Conservation (phyloP, 2,113 vertebrate species). For the Struthio camelus region DNA sequence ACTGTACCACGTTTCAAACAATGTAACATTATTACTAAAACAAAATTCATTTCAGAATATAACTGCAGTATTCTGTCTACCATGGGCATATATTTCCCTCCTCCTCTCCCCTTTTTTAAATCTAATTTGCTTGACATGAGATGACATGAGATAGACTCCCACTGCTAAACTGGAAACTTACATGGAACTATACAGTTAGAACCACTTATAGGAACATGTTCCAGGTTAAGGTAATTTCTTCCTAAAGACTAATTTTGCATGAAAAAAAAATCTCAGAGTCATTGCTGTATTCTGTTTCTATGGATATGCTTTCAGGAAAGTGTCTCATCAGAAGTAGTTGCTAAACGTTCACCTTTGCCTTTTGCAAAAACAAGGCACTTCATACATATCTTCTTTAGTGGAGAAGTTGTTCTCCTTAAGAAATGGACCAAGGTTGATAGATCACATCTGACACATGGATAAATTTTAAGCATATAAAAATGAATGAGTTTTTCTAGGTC, state of each 20-base stretch:
- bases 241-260: background rate
- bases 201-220: constrained; percentile 65
- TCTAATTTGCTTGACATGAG: constrained; percentile 45
- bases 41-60: constrained; percentile 46
- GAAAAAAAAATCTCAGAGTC: background rate
- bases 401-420: background rate
- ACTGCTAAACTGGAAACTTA: constrained; percentile 47
- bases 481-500: background rate
- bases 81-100: background rate
- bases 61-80: constrained; percentile 43
- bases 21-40: constrained; percentile 37
- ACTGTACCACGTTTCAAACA: constrained; percentile 53
- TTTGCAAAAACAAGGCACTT: background rate
- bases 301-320: background rate
- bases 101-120: background rate
- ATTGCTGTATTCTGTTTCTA: background rate
- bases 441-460: background rate
- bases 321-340: background rate
- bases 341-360: background rate
- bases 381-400: background rate
- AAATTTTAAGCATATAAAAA: background rate
- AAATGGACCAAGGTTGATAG: background rate
- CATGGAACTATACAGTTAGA: constrained; percentile 32
- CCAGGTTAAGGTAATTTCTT: background rate
- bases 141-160: constrained; percentile 49